A percentile compares a stretch with the other conserved stretches of the same genome.
Conservation (phyloP, 2,113 vertebrate species). For the Takifugu bimaculatus region DNA sequence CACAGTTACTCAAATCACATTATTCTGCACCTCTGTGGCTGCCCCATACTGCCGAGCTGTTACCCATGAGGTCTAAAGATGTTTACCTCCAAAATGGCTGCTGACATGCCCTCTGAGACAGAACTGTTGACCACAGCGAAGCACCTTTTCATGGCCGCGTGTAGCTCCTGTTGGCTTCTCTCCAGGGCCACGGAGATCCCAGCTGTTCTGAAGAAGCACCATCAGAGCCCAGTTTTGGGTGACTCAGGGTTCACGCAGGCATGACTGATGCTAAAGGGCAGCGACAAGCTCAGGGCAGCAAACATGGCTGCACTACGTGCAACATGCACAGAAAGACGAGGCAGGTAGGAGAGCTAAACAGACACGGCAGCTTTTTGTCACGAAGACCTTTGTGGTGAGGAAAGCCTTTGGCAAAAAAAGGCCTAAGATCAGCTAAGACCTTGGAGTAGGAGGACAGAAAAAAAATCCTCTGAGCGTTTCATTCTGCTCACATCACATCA, state of each 20-base stretch:
- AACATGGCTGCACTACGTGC: slow-evolving; percentile 28
- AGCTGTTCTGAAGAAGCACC: slow-evolving; percentile 67
- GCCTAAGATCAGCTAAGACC: slow-evolving; percentile 15
- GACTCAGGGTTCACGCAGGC: slow-evolving; percentile 52
- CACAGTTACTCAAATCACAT: neutral
- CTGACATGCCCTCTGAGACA: slow-evolving; percentile 92
- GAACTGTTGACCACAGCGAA: slow-evolving; percentile 91
- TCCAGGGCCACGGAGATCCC: slow-evolving; percentile 83
- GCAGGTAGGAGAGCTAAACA: slow-evolving; percentile 46
- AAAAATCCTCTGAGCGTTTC: slow-evolving; percentile 4
- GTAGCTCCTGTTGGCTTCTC: slow-evolving; percentile 82
- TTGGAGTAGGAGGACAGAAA: slow-evolving; percentile 18
- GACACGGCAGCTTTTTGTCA: slow-evolving; percentile 34
- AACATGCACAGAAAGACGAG: slow-evolving; percentile 24
- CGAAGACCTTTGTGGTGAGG: slow-evolving; percentile 17
- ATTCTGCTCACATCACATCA: slow-evolving; percentile 28
- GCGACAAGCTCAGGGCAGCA: slow-evolving; percentile 47
- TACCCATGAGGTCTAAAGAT: slow-evolving; percentile 17
- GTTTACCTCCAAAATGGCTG: slow-evolving; percentile 90
- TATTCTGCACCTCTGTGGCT: neutral
- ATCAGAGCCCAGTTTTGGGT: slow-evolving; percentile 40
- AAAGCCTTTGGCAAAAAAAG: slow-evolving; percentile 25
- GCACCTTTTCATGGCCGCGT: slow-evolving; percentile 78
- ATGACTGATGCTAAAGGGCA: slow-evolving; percentile 57
- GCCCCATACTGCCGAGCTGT: neutral